Conservation (phyloP, 2,888 invertebrate genomes). For the Phalangium opilio region DNA sequence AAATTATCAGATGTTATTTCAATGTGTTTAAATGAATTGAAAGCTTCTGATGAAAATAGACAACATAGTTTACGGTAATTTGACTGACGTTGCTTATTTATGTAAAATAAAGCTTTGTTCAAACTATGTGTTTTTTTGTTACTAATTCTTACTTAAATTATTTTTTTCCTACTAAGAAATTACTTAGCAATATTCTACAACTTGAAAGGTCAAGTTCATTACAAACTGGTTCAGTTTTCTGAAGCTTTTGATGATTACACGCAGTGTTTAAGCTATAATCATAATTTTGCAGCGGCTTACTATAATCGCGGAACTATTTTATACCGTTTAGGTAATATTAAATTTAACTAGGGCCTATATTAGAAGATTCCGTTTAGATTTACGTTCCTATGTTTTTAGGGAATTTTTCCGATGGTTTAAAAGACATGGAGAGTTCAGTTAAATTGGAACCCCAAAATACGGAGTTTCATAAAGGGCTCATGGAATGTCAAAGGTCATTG, state of each 20-base stretch:
- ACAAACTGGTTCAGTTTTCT: constrained; percentile 31
- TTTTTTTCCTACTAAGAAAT: too few relatives aligned
- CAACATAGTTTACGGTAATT: too few relatives aligned
- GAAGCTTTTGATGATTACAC: constrained; percentile 31
- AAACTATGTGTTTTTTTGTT: too few relatives aligned
- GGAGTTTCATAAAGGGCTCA: constrained; percentile 23
- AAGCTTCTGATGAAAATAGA: too few relatives aligned
- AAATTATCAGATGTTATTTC: too few relatives aligned
- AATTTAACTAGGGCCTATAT: not conserved
- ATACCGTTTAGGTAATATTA: constrained; percentile 30
- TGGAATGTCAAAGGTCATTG: not conserved
- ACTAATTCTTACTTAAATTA: too few relatives aligned
- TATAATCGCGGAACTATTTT: constrained; percentile 33
- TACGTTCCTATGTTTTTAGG: constrained; percentile 17
- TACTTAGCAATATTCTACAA: constrained; percentile 23
- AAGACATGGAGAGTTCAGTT: constrained; percentile 23
- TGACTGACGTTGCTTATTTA: too few relatives aligned
- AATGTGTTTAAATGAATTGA: too few relatives aligned
- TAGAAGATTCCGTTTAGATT: not conserved
- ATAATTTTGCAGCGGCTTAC: constrained; percentile 25
- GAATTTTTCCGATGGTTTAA: constrained; percentile 21
- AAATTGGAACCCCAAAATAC: constrained; percentile 19
- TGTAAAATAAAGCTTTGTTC: too few relatives aligned
- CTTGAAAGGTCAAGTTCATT: constrained; percentile 30
- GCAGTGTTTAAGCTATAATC: constrained; percentile 24